A percentile compares a stretch with the other conserved stretches of the same genome.
phyloP scores from a whole-genome alignment of 2,888 invertebrate species.

The Amaurobius ferox region DNA sequence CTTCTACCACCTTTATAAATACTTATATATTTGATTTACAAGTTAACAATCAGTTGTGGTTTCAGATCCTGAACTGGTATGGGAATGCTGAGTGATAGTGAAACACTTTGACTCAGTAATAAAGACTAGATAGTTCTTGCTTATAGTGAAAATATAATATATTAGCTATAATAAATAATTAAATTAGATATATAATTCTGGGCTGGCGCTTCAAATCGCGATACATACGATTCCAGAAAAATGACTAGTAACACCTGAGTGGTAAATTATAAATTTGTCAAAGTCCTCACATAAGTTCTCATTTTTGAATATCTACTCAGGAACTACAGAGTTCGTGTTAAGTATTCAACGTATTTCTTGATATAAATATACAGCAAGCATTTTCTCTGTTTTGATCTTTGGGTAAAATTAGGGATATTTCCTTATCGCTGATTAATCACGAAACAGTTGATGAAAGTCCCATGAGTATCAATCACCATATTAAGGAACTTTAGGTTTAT shows the following conservation, averaged over 20 bases:
- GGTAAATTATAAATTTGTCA: background rate
- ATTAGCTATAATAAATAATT: slow-evolving; percentile 12
- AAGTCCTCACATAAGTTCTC: background rate
- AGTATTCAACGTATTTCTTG: too few species aligned
- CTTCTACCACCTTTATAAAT: too few species aligned
- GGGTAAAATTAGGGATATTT: too few species aligned
- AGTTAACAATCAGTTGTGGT: too few species aligned
- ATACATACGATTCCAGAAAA: background rate
- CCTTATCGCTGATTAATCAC: too few species aligned
- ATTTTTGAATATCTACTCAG: background rate
- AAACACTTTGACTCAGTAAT: background rate
- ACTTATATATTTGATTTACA: too few species aligned
- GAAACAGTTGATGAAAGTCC: too few species aligned
- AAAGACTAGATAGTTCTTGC: slow-evolving; percentile 1
- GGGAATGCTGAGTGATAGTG: background rate
- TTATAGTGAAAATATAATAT: background rate
- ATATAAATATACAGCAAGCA: too few species aligned
- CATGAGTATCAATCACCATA: too few species aligned
- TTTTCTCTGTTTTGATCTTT: too few species aligned
- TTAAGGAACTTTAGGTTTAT: too few species aligned
- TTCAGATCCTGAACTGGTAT: background rate
- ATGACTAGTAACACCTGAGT: background rate
- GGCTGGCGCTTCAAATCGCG: background rate
- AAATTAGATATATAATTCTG: background rate
- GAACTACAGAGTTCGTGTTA: too few species aligned